Conservation (phyloP, 2,888 invertebrate species). For the Tanaodytes sp. region DNA sequence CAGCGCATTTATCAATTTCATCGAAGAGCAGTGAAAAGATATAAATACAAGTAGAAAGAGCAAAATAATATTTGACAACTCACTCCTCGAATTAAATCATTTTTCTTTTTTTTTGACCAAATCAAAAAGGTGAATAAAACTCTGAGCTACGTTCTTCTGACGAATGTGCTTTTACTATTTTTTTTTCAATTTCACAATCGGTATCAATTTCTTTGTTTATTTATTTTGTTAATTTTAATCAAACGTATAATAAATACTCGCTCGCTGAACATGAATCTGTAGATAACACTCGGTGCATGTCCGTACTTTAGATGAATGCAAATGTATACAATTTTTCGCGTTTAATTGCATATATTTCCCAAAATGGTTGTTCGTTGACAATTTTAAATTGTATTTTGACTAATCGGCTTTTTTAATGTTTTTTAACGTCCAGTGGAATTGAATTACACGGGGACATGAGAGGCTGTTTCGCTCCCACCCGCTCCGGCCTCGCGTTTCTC, state of each 20-base stretch:
- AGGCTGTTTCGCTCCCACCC: too few relatives aligned
- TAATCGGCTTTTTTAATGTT: slow-evolving; percentile 42
- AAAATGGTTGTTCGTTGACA: slow-evolving; percentile 32
- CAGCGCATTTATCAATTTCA: too few relatives aligned
- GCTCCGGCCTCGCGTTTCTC: background rate
- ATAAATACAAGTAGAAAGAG: too few relatives aligned
- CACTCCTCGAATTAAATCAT: too few relatives aligned
- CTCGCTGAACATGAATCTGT: slow-evolving; percentile 23
- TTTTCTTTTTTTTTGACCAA: too few relatives aligned
- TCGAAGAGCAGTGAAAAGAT: too few relatives aligned
- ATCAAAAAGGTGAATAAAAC: too few relatives aligned
- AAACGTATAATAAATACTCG: slow-evolving; percentile 25
- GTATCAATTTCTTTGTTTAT: too few relatives aligned
- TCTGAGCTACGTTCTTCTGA: too few relatives aligned
- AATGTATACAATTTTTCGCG: slow-evolving; percentile 34
- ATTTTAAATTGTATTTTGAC: slow-evolving; percentile 35
- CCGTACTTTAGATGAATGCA: slow-evolving; percentile 25
- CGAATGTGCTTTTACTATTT: too few relatives aligned
- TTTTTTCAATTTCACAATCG: too few relatives aligned
- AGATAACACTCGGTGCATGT: background rate
- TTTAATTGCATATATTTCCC: slow-evolving; percentile 30
- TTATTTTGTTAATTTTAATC: slow-evolving; percentile 28
- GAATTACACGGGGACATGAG: slow-evolving; percentile 23
- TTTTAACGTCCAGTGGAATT: slow-evolving; percentile 35
- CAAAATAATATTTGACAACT: too few relatives aligned